A percentile compares a stretch with the other conserved stretches of the same genome.
phyloP scores from a whole-genome alignment of 2,113 vertebrate species.

The Scomber japonicus region DNA sequence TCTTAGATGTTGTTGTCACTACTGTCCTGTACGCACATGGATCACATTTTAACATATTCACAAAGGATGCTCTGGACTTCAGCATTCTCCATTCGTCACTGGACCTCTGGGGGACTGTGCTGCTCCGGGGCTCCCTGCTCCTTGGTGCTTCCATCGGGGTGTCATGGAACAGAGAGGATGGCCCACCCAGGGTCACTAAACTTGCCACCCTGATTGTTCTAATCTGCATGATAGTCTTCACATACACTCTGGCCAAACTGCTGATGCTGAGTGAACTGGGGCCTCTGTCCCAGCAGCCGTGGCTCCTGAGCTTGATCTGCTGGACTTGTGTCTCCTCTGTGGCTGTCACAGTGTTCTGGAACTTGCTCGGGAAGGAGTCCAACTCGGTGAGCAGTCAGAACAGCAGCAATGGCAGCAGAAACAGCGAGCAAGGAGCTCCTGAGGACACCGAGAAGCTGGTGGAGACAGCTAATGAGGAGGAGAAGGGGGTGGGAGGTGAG shows the following conservation, averaged over 20 bases:
- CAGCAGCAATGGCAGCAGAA: background rate
- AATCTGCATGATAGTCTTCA: slow-evolving; percentile 85
- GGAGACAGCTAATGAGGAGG: slow-evolving; percentile 52
- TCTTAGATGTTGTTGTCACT: slow-evolving; percentile 86
- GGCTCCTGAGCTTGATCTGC: slow-evolving; percentile 90
- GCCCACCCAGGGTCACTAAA: slow-evolving; percentile 85
- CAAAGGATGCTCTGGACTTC: slow-evolving; percentile 87
- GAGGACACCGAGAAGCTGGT: slow-evolving; percentile 75
- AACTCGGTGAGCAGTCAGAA: background rate
- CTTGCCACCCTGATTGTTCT: slow-evolving; percentile 81
- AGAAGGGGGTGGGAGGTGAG: background rate
- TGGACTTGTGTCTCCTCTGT: slow-evolving; percentile 90
- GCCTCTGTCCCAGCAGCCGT: slow-evolving; percentile 85
- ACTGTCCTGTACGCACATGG: slow-evolving; percentile 89
- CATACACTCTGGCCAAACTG: slow-evolving; percentile 91
- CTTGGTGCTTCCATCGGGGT: slow-evolving; percentile 90
- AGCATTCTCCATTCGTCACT: slow-evolving; percentile 87
- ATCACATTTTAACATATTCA: slow-evolving; percentile 76
- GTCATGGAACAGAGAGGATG: slow-evolving; percentile 86
- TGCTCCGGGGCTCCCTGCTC: slow-evolving; percentile 88
- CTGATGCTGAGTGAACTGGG: slow-evolving; percentile 91
- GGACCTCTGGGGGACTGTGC: slow-evolving; percentile 91
- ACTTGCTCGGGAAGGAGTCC: slow-evolving; percentile 81
- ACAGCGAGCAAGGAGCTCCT: background rate
- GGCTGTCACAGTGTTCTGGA: slow-evolving; percentile 86